phyloP scores from a whole-genome alignment of 2,888 invertebrate genomes.

The Agonopterix heracliana region DNA sequence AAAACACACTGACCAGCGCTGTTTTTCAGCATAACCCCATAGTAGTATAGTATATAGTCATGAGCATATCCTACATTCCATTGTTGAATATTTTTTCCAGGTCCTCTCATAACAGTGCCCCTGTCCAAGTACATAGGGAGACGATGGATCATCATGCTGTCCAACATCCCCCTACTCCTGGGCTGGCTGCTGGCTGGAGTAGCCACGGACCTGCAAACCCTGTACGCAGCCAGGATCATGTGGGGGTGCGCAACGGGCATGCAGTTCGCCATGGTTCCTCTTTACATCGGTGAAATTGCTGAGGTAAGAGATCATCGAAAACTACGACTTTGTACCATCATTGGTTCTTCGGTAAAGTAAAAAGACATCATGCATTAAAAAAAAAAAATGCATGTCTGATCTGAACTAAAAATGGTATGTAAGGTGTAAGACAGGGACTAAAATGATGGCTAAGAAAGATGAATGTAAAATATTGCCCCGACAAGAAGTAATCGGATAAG shows the following conservation, averaged over 20 bases:
- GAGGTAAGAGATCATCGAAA: slow-evolving; percentile 63
- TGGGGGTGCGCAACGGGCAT: slow-evolving; percentile 83
- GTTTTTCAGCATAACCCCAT: too few species aligned
- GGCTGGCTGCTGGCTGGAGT: slow-evolving; percentile 84
- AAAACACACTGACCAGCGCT: too few species aligned
- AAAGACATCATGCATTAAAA: too few species aligned
- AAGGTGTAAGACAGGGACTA: too few species aligned
- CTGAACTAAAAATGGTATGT: too few species aligned
- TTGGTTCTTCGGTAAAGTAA: too few species aligned
- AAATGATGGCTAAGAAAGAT: too few species aligned
- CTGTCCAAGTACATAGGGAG: slow-evolving; percentile 81
- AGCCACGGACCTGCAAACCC: slow-evolving; percentile 60
- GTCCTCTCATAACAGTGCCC: slow-evolving; percentile 82
- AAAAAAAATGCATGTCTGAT: too few species aligned
- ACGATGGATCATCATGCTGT: slow-evolving; percentile 80
- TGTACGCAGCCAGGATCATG: slow-evolving; percentile 75
- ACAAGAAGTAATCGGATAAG: too few species aligned
- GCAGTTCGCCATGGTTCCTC: slow-evolving; percentile 84
- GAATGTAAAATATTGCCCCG: too few species aligned
- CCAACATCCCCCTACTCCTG: slow-evolving; percentile 80
- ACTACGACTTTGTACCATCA: slow-evolving; percentile 14
- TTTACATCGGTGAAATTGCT: slow-evolving; percentile 91
- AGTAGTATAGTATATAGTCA: too few species aligned
- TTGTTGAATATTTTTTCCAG: slow-evolving; percentile 36
- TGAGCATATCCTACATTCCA: too few species aligned